A percentile compares a stretch with the other conserved stretches of the same genome.
These are phyloP conservation scores for Aurelia sp. DNA, from an alignment of 30 jellyfish, hydroid and myxozoan species.

Conservation along the genomic window DNA sequence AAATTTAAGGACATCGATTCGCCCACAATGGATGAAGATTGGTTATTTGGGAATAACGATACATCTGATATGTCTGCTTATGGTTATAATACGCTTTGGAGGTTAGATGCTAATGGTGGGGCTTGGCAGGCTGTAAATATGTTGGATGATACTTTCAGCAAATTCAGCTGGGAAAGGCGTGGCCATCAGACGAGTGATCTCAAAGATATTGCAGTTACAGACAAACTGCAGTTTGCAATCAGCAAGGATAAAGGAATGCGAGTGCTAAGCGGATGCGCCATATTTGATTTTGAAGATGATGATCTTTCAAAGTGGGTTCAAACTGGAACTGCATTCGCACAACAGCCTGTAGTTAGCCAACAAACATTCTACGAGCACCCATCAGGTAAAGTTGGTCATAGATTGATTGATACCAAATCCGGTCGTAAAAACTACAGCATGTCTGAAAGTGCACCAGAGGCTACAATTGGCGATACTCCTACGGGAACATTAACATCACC, in stretches of 20 bases:
- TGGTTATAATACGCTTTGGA: constrained; percentile 8
- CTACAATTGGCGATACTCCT: constrained; percentile 22
- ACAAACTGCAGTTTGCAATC: neutral
- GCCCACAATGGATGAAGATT: neutral
- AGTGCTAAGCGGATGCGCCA: constrained; percentile 55
- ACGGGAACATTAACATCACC: constrained; percentile 71
- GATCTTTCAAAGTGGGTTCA: constrained; percentile 42
- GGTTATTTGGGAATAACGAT: neutral
- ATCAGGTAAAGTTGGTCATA: constrained; percentile 52
- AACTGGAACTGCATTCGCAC: constrained; percentile 57
- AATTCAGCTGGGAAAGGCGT: constrained; percentile 26
- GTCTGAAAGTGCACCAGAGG: constrained; percentile 17
- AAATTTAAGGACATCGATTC: too few relatives aligned
- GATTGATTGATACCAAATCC: constrained; percentile 44
- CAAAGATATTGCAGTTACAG: neutral
- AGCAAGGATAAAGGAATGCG: constrained; percentile 6
- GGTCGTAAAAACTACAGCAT: constrained; percentile 12
- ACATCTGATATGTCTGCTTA: neutral
- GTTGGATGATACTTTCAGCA: neutral
- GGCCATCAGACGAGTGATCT: neutral
- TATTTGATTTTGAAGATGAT: constrained; percentile 58
- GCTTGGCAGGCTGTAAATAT: constrained; percentile 10
- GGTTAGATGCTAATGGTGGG: neutral
- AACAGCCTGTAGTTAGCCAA: constrained; percentile 53
- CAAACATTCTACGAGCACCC: neutral